Conservation (phyloP, 2,888 invertebrate genomes). For the Cosmia trapezina region DNA sequence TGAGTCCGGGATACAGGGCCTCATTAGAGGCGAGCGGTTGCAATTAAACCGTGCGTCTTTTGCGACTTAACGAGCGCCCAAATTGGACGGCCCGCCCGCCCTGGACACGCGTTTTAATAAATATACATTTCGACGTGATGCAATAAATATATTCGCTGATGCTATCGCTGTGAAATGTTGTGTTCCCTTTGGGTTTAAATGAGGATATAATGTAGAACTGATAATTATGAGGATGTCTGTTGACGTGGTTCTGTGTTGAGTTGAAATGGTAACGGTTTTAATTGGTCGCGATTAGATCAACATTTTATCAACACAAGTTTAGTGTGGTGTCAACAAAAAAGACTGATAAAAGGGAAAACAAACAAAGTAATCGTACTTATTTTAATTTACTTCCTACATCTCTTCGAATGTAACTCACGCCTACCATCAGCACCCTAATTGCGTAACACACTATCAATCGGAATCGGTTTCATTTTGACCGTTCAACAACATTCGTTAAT, state of each 20-base stretch:
- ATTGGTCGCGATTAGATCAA: constrained; percentile 1
- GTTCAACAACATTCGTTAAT: too few species aligned
- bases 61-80: constrained; percentile 88
- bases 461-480: too few species aligned
- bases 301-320: background rate
- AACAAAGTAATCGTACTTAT: background rate
- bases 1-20: constrained; percentile 83
- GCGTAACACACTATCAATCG: background rate
- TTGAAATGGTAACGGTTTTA: constrained; percentile 19
- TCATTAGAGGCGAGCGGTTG: constrained; percentile 89
- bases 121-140: constrained; percentile 75
- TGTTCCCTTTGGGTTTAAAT: constrained; percentile 62
- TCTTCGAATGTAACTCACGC: background rate
- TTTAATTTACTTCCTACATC: background rate
- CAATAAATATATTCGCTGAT: constrained; percentile 75
- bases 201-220: constrained; percentile 58
- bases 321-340: too few species aligned
- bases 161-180: constrained; percentile 68
- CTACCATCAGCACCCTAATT: background rate
- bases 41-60: constrained; percentile 89
- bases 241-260: constrained; percentile 3
- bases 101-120: constrained; percentile 85
- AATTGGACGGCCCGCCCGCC: constrained; percentile 84
- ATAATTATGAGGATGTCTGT: constrained; percentile 53
- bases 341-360: background rate